Base-by-base conservation (phyloP, 64 coral and sea anemone species). In the Montipora sp. region DNA sequence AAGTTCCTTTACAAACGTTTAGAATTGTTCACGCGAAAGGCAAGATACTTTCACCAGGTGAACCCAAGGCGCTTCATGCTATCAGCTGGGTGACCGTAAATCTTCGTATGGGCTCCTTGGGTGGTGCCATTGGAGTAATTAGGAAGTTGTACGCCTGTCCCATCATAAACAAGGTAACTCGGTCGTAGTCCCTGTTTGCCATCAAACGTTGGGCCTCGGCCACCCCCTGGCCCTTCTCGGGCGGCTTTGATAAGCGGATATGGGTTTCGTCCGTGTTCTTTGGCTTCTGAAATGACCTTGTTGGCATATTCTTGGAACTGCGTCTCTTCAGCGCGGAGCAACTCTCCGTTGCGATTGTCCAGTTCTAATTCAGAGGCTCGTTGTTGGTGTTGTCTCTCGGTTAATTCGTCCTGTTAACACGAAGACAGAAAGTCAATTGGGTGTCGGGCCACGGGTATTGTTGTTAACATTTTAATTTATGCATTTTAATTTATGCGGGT, bases 231-330 rank as follows among this genome's bases (percentile, higher is more conserved):
- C 0, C 98, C 98, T 59, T 99, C 94, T 46, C 85, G 92, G 1
- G 98, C 94, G 7, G 98, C 98, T 71, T 99, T 99, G 44, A 99
- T 96, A 12, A 99, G 90, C 27, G 98, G 98, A 14, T 96, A 99
- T 13, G 95, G 94, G 86, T 99, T 99, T 13, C 98, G 91, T 8
- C 77, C 78, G 48, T 92, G 89, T 63, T 92, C 76, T 75, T 81
- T 91, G 7, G 92, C 95, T 51, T 95, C 91, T 8, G 88, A 77
- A 44, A 99, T 94, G 12, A 99, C 95, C 80, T 89, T 91, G 23
- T n/a, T 58, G 2, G 94, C 98, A 48, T 99, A 99, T 45, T 99
- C 94, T 89, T 99, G 98, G 77, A 99, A 99, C 20, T 99, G 92
- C 23, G 53, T 51, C 71, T 99, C 98, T 74, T 99, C 98, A 0